A percentile compares a stretch with the other conserved stretches of the same genome.
These are phyloP conservation scores for Myripristis jacobus DNA, from an alignment of 2,797 vertebrate genomes.

Conservation along the genomic window DNA sequence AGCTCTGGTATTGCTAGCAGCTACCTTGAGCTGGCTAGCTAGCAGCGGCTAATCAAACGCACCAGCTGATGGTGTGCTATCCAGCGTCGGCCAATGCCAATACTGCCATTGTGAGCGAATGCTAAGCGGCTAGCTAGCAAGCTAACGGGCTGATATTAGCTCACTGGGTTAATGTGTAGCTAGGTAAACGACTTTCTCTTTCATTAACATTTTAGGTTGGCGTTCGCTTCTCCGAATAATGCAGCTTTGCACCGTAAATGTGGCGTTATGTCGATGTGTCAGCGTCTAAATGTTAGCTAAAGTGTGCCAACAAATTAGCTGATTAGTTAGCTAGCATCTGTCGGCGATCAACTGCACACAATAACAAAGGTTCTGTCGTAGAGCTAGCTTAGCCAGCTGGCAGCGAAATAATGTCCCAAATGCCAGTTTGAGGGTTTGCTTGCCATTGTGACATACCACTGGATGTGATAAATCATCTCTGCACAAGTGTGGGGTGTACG, in stretches of 20 bases:
- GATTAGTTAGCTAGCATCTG: constrained; percentile 49
- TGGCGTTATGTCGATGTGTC: background rate
- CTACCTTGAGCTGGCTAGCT: constrained; percentile 55
- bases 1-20: constrained; percentile 49
- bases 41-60: constrained; percentile 56
- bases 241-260: background rate
- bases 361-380: constrained; percentile 74
- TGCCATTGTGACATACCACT: constrained; percentile 6
- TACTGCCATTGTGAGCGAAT: constrained; percentile 57
- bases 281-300: constrained; percentile 23
- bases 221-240: background rate
- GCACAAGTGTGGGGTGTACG: too few species aligned
- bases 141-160: constrained; percentile 35
- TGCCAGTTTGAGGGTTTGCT: constrained; percentile 23
- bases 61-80: constrained; percentile 71
- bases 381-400: constrained; percentile 55
- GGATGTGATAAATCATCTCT: background rate
- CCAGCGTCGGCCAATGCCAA: constrained; percentile 42
- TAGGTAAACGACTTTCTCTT: background rate
- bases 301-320: constrained; percentile 42
- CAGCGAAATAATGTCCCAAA: constrained; percentile 51
- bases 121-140: constrained; percentile 49
- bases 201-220: background rate
- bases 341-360: constrained; percentile 67
- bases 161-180: constrained; percentile 9